These are phyloP conservation scores for Erpornis zantholeuca DNA, from an alignment of 2,113 vertebrate species.

Conservation along the genomic window DNA sequence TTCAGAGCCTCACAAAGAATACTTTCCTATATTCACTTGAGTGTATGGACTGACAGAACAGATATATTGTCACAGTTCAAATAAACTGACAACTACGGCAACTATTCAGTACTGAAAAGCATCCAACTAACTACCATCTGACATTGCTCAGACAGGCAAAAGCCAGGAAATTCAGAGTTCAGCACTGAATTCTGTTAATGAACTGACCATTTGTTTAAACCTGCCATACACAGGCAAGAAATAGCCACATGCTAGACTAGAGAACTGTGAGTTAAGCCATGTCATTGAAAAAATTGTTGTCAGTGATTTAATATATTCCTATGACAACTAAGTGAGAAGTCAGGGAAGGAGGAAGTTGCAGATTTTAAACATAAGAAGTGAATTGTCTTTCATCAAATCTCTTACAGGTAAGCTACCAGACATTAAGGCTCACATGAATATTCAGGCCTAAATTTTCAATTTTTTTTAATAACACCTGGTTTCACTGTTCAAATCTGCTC, in stretches of 20 bases:
- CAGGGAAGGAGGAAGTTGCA: background rate
- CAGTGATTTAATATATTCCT: background rate
- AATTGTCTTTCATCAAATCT: background rate
- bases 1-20: slow-evolving; percentile 50
- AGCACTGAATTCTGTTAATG: background rate
- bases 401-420: background rate
- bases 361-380: background rate
- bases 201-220: background rate
- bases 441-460: background rate
- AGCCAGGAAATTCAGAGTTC: background rate
- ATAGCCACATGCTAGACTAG: background rate
- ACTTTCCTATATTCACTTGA: slow-evolving; percentile 13
- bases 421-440: background rate
- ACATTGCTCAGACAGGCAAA: background rate
- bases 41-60: slow-evolving; percentile 39
- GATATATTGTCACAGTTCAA: slow-evolving; percentile 52
- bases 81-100: slow-evolving; percentile 26
- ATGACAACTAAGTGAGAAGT: background rate
- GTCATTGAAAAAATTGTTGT: background rate
- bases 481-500: background rate
- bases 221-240: background rate
- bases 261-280: background rate
- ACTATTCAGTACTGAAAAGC: background rate
- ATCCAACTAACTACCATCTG: background rate
- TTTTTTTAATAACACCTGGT: background rate